phyloP scores from a whole-genome alignment of 2,797 vertebrate species.

The Enoplosus armatus region DNA sequence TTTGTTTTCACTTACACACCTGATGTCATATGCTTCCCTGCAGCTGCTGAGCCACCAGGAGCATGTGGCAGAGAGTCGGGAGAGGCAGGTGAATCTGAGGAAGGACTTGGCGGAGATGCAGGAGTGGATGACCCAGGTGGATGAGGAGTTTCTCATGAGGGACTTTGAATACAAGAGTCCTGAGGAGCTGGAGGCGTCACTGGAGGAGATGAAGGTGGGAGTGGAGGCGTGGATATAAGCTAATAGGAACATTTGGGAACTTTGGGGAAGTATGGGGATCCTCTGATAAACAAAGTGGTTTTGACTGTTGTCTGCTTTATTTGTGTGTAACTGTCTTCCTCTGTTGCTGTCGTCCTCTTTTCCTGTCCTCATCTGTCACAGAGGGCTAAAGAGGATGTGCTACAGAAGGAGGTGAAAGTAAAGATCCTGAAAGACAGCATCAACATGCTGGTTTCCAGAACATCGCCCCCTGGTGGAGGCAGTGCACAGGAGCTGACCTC shows the following conservation, averaged over 20 bases:
- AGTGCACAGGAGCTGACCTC: constrained; percentile 85
- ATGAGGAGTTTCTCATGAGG: constrained; percentile 97
- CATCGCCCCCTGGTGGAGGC: constrained; percentile 82
- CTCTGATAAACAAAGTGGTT: neutral
- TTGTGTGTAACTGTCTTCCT: neutral
- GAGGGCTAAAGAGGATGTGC: constrained; percentile 98
- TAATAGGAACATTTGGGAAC: neutral
- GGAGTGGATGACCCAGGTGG: constrained; percentile 97
- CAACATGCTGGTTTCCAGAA: constrained; percentile 89
- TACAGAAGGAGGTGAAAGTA: constrained; percentile 98
- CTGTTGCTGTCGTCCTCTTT: neutral
- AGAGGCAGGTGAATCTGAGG: constrained; percentile 93
- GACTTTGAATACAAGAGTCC: constrained; percentile 99
- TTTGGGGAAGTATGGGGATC: neutral
- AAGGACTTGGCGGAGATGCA: constrained; percentile 99
- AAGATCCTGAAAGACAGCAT: constrained; percentile 98
- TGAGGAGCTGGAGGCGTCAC: constrained; percentile 92
- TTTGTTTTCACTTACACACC: neutral
- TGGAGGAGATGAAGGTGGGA: constrained; percentile 97
- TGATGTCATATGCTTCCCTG: constrained; percentile 19
- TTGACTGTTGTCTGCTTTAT: neutral
- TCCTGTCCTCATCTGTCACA: constrained; percentile 63
- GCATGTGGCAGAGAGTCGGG: constrained; percentile 90
- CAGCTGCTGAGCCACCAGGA: constrained; percentile 92
- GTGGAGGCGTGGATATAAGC: neutral